Evolutionary conservation across 2,113 vertebrate genomes (phyloP).

Genomic region (Anolis carolinensis): DNA sequence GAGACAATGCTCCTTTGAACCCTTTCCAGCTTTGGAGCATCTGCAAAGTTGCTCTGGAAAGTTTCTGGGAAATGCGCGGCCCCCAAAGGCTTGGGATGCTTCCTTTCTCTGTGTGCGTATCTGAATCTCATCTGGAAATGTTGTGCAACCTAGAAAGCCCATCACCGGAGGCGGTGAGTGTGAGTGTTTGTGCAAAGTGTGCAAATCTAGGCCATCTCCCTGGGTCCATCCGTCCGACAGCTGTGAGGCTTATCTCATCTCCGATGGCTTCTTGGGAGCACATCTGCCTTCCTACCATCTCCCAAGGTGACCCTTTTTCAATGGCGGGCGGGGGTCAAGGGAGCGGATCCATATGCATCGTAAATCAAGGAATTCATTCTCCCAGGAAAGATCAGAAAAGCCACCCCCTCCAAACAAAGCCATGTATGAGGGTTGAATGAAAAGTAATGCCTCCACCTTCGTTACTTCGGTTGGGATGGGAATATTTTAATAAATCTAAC

Average conservation of each 20-base stretch:
- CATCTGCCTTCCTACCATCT: slow-evolving; percentile 45
- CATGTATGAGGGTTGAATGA: too few relatives aligned
- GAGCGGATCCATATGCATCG: not conserved
- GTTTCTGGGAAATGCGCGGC: not conserved
- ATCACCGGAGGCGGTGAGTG: slow-evolving; percentile 40
- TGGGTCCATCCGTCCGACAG: slow-evolving; percentile 49
- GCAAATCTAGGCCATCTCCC: slow-evolving; percentile 44
- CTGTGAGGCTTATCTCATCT: slow-evolving; percentile 67
- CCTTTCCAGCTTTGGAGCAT: slow-evolving; percentile 9
- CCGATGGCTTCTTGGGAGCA: slow-evolving; percentile 62
- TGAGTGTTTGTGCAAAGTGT: slow-evolving; percentile 1
- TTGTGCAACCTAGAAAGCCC: slow-evolving; percentile 33
- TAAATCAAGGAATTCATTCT: not conserved
- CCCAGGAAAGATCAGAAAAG: not conserved
- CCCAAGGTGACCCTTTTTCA: slow-evolving; percentile 19
- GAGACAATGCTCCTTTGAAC: slow-evolving; percentile 48
- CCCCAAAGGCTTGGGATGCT: slow-evolving; percentile 15
- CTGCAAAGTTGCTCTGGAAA: slow-evolving; percentile 42
- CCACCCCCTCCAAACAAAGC: not conserved
- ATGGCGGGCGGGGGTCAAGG: not conserved
- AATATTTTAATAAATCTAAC: too few relatives aligned
- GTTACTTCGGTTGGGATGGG: too few relatives aligned
- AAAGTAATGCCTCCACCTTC: too few relatives aligned
- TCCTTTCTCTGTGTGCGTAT: not conserved
- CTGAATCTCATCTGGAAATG: slow-evolving; percentile 34